Conservation (phyloP, 92 coral and sea anemone species). For the Umimayanthus chanpuru region DNA sequence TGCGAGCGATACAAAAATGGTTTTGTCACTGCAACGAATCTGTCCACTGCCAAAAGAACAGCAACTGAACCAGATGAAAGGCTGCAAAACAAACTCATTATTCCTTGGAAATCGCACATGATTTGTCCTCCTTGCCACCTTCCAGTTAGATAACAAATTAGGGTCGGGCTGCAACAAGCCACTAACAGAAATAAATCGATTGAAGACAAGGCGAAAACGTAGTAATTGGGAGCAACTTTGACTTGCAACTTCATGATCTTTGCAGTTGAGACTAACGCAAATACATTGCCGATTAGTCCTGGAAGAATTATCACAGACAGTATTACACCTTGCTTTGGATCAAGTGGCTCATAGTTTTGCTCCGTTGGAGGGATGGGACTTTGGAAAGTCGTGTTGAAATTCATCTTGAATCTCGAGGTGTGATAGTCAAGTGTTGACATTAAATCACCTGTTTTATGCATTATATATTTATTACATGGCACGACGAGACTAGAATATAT, state of each 20-base stretch:
- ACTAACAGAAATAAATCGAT: conserved; percentile 30
- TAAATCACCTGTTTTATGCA: background rate
- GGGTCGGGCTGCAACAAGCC: conserved; percentile 35
- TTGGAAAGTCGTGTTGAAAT: background rate
- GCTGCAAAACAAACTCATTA: conserved; percentile 39
- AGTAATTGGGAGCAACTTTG: conserved; percentile 43
- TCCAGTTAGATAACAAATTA: conserved; percentile 22
- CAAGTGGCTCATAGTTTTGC: background rate
- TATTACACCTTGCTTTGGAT: conserved; percentile 26
- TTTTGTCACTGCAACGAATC: conserved; percentile 37
- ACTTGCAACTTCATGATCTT: conserved; percentile 36
- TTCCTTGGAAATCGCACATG: conserved; percentile 36
- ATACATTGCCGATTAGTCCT: conserved; percentile 42
- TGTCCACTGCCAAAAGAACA: conserved; percentile 33
- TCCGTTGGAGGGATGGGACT: background rate
- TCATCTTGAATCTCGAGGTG: background rate
- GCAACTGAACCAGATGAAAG: conserved; percentile 40
- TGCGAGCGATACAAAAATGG: conserved; percentile 29
- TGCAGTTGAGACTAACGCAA: conserved; percentile 29
- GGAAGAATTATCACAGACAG: conserved; percentile 22
- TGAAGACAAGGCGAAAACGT: conserved; percentile 26
- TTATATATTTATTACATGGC: background rate
- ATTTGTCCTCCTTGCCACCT: conserved; percentile 35
- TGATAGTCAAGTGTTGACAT: background rate
- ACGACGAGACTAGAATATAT: background rate